A percentile compares a stretch with the other conserved stretches of the same genome.
phyloP scores from a whole-genome alignment of 2,113 vertebrate species.

The Coptodon rendalli region DNA sequence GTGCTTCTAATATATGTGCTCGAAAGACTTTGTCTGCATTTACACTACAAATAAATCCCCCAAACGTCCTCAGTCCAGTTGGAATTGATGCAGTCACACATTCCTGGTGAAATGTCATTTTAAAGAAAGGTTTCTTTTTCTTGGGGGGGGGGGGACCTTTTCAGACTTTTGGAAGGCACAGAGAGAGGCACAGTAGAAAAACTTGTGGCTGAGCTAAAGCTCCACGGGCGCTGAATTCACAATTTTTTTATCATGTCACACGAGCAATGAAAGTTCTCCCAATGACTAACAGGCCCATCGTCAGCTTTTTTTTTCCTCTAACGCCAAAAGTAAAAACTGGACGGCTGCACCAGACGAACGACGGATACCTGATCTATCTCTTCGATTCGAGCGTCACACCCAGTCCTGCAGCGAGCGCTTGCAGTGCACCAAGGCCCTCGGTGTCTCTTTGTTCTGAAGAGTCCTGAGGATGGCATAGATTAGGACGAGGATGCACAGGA shows the following conservation, averaged over 20 bases:
- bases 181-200: constrained; percentile 20
- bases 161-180: constrained; percentile 15
- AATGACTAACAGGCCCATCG: neutral
- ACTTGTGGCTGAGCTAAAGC: neutral
- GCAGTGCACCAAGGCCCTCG: constrained; percentile 89
- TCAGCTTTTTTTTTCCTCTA: neutral
- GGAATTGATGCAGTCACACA: neutral
- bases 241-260: neutral
- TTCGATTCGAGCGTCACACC: constrained; percentile 75
- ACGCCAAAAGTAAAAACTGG: neutral
- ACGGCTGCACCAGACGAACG: neutral
- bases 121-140: fast-evolving
- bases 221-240: constrained; percentile 20
- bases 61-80: neutral
- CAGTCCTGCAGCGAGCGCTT: constrained; percentile 97
- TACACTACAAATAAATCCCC: neutral
- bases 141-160: neutral
- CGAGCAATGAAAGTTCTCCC: neutral
- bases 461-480: constrained; percentile 85
- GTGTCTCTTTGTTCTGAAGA: constrained; percentile 89
- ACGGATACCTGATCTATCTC: neutral
- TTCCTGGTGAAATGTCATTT: neutral
- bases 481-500: constrained; percentile 85
- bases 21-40: constrained; percentile 38
- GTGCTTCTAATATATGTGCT: constrained; percentile 34